Evolutionary conservation across 2,797 vertebrate genomes (phyloP), one percentile per base, ranked within the genome.

Genomic region (Staurois parvus): DNA sequence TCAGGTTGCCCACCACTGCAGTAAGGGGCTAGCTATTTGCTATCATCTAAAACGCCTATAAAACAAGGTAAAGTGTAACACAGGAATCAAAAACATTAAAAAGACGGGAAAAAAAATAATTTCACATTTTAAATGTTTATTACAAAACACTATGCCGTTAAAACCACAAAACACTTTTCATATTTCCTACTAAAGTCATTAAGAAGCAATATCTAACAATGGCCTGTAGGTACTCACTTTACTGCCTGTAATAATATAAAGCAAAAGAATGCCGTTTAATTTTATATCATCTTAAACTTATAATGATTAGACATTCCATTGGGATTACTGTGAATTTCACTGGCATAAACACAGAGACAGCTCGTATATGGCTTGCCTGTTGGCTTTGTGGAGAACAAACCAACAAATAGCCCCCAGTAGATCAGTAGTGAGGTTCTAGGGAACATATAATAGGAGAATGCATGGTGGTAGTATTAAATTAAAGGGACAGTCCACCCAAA

Each of bases 241-340:
- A 78, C 59, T 78, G 76, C 59, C 59, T 42, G 34, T 78, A 40
- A 78, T 78, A 78, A 78, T 62, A 78, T 59, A 77, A 77, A 26
- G 75, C 75, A 77, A 77, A 21, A 28, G 34, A 66, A 78, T 78
- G 76, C 34, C 62, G 56, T 78, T 78, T 66, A 78, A 64, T 78
- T 78, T 78, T 37, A 78, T 77, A 77, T 62, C 75, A 77, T 66
- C 34, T 34, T 77, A 34, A 78, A 78, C 76, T 66, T 78, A 64
- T 66, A 78, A 78, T 78, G 56, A 78, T 78, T 78, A 66, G 8
- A 78, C 76, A 78, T 66, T 62, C 59, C 59, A 15, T 28, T 78
- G 32, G 56, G 76, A 66, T 66, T 66, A 42, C 59, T 78, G 37
- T 64, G 76, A 40, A 66, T 78, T 78, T 78, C 59, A 40, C 26